Conservation (phyloP, 1,140 invertebrate genomes). For the Trichonephila inaurata region DNA sequence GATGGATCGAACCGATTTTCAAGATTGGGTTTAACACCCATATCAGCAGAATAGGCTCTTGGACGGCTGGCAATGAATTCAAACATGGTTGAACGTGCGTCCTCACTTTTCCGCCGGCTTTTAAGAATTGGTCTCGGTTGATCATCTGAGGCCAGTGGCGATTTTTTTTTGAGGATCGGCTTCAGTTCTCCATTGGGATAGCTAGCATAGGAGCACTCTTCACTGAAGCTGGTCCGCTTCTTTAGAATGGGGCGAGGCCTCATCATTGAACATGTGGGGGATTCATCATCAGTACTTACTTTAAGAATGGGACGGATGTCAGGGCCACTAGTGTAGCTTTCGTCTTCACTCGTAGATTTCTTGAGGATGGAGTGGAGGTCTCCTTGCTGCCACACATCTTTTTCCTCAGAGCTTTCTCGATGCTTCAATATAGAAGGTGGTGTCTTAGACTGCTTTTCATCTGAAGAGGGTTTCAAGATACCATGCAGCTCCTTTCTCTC, state of each 20-base stretch:
- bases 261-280: neutral
- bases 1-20: neutral
- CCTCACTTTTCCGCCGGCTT: slow-evolving; percentile 68
- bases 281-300: slow-evolving; percentile 72
- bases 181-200: slow-evolving; percentile 66
- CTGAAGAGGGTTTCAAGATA: slow-evolving; percentile 56
- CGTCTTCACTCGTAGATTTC: slow-evolving; percentile 74
- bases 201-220: slow-evolving; percentile 67
- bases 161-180: slow-evolving; percentile 68
- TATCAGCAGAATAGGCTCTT: slow-evolving; percentile 72
- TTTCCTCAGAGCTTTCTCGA: slow-evolving; percentile 72
- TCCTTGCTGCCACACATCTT: slow-evolving; percentile 63
- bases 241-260: slow-evolving; percentile 69
- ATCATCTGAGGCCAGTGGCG: slow-evolving; percentile 37
- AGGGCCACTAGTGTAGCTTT: slow-evolving; percentile 72
- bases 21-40: slow-evolving; percentile 59
- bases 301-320: slow-evolving; percentile 75
- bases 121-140: slow-evolving; percentile 69
- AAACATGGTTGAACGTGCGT: slow-evolving; percentile 24
- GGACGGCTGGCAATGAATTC: slow-evolving; percentile 73
- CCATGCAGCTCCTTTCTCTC: slow-evolving; percentile 65
- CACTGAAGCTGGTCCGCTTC: slow-evolving; percentile 73
- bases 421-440: slow-evolving; percentile 69
- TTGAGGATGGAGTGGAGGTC: slow-evolving; percentile 72
- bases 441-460: slow-evolving; percentile 44